A percentile compares a stretch with the other conserved stretches of the same genome.
Evolutionary conservation across 2,113 vertebrate species (phyloP).

Genomic region (rabbit (Oryctolagus cuniculus)): mOryCun1.1 NC_091453.1:114612001-114612500

Average conservation of each 20-base stretch:
- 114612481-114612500: not conserved
- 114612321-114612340: not conserved
- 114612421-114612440: not conserved
- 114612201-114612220: constrained; percentile 1
- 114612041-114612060: not conserved
- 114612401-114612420: not conserved
- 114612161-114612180: not conserved
- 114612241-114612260: not conserved
- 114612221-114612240: constrained; percentile 17
- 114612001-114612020: not conserved
- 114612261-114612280: not conserved
- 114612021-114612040: not conserved
- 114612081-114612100: not conserved
- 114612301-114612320: not conserved
- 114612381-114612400: not conserved
- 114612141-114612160: not conserved
- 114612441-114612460: not conserved
- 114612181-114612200: not conserved
- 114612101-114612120: not conserved
- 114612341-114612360: not conserved
- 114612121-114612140: not conserved
- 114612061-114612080: not conserved
- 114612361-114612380: not conserved
- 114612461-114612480: not conserved
- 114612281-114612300: not conserved